phyloP scores from a whole-genome alignment of 2,113 vertebrate species.

The Clarias macrocephalus region DNA sequence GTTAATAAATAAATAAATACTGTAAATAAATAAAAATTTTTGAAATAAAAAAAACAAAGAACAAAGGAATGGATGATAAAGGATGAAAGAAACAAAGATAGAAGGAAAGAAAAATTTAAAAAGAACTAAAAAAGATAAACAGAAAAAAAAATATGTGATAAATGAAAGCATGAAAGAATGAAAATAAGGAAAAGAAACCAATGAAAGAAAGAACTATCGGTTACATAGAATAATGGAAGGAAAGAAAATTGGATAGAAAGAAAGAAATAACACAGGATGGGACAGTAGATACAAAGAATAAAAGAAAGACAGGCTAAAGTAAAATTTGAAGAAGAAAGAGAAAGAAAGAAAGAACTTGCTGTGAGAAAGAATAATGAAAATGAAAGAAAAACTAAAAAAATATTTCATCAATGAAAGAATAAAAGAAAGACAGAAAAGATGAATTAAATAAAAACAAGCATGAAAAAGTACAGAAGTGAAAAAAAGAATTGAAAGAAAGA shows the following conservation, averaged over 20 bases:
- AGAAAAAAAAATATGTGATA: neutral
- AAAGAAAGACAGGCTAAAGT: no score
- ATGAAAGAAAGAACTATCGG: neutral
- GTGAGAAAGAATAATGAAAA: neutral
- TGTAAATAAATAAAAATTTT: constrained; percentile 36
- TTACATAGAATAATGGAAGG: no score
- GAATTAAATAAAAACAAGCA: no score
- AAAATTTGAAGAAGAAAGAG: no score
- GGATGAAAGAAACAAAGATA: no score
- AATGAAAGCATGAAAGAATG: neutral
- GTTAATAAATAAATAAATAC: neutral
- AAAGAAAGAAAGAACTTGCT: neutral
- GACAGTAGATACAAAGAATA: neutral
- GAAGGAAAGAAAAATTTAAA: neutral
- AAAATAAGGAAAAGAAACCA: neutral
- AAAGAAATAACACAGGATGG: neutral
- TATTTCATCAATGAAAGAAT: no score
- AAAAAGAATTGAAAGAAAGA: no score
- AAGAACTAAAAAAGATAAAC: constrained; percentile 11
- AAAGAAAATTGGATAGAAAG: neutral
- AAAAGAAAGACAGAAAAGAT: no score
- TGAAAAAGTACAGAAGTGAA: no score
- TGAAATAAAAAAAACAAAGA: neutral
- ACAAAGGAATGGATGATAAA: no score
- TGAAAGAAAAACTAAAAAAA: neutral